A percentile compares a stretch with the other conserved stretches of the same genome.
phyloP scores from a whole-genome alignment of 2,113 vertebrate species.

The Clarias batrachus region DNA sequence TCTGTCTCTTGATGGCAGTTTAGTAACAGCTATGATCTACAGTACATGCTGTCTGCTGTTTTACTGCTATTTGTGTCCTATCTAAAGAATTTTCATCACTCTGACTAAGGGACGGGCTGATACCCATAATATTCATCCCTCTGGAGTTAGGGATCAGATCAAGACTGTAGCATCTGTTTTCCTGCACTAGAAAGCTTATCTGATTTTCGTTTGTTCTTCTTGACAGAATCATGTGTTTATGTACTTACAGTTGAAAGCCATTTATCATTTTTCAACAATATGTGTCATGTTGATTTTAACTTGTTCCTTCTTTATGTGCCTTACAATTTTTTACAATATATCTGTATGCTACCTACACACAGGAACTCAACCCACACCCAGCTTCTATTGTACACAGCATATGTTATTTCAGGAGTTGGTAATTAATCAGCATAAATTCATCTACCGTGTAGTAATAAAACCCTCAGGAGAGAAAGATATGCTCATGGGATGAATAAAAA shows the following conservation, averaged over 20 bases:
- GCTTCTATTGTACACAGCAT: background rate
- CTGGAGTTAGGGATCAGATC: background rate
- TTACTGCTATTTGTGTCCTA: background rate
- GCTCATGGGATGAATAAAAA: background rate
- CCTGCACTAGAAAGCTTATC: background rate
- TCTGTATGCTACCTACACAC: background rate
- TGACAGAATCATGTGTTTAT: conserved; percentile 15
- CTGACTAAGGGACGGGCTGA: background rate
- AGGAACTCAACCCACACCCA: background rate
- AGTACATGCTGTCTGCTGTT: background rate
- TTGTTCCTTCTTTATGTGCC: background rate
- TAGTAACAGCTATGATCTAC: conserved; percentile 17
- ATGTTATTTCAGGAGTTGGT: conserved; percentile 14
- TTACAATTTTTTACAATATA: no score
- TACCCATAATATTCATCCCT: background rate
- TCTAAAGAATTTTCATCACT: background rate
- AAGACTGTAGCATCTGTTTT: background rate
- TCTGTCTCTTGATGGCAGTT: conserved; percentile 34
- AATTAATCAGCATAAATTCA: conserved; percentile 4
- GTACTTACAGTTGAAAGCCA: background rate
- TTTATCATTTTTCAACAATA: background rate
- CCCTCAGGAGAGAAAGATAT: background rate
- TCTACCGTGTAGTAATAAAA: background rate
- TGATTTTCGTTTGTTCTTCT: background rate
- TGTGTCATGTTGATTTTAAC: background rate